Evolutionary conservation across 2,888 invertebrate genomes (phyloP).

Genomic region (Lissonota sp.): DNA sequence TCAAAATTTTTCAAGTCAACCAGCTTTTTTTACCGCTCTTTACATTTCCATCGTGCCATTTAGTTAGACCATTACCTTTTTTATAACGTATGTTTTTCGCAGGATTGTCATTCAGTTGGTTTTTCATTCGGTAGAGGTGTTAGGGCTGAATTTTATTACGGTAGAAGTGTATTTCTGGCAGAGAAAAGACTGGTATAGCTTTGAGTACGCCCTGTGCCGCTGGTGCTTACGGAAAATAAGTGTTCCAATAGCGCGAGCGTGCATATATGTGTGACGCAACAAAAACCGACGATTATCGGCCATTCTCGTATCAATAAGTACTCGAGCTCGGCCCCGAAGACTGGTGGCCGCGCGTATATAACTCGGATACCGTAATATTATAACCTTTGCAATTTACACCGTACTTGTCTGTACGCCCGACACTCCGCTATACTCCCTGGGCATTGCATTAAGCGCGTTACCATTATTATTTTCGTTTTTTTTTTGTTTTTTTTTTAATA

Average conservation of each 20-base stretch:
- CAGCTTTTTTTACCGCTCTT: not conserved
- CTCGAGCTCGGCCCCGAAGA: constrained; percentile 28
- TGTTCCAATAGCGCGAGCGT: constrained; percentile 6
- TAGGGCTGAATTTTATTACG: not conserved
- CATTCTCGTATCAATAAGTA: constrained; percentile 60
- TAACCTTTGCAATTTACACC: constrained; percentile 62
- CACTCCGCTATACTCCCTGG: constrained; percentile 17
- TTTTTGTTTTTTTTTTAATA: not conserved
- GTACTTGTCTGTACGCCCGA: constrained; percentile 19
- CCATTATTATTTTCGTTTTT: constrained; percentile 6
- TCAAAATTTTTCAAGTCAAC: no score
- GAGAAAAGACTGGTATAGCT: constrained; percentile 14
- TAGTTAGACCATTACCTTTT: not conserved
- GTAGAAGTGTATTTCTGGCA: constrained; percentile 7
- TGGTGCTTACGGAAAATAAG: constrained; percentile 42
- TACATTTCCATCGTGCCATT: not conserved
- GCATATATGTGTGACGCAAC: constrained; percentile 47
- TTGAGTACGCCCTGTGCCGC: constrained; percentile 27
- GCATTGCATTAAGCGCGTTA: constrained; percentile 17
- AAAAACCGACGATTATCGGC: constrained; percentile 56
- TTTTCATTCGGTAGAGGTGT: not conserved
- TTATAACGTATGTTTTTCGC: no score
- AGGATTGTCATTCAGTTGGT: not conserved
- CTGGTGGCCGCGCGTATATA: constrained; percentile 27
- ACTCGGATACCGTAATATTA: constrained; percentile 58